Evolutionary conservation across 92 coral and sea anemone genomes (phyloP).

Genomic region (Heteractis magnifica): DNA sequence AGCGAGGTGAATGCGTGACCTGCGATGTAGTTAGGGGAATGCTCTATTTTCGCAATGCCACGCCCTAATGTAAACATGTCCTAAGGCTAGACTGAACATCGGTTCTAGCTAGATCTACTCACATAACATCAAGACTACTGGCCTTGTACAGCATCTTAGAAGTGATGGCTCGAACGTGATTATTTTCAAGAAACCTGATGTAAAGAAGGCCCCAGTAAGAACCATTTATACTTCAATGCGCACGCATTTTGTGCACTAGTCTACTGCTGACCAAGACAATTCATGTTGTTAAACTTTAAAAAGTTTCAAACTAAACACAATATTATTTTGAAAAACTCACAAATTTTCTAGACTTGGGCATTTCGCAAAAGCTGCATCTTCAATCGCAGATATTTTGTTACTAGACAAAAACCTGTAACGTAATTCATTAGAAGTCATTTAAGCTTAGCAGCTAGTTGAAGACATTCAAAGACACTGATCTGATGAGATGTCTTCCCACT

Average conservation of each 20-base stretch:
- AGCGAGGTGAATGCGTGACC: too few relatives aligned
- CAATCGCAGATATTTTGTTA: background rate
- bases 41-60: too few relatives aligned
- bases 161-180: background rate
- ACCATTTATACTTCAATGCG: too few relatives aligned
- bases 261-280: too few relatives aligned
- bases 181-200: background rate
- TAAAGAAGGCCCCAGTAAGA: too few relatives aligned
- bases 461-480: too few relatives aligned
- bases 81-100: background rate
- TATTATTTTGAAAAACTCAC: background rate
- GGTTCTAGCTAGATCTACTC: background rate
- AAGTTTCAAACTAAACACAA: background rate
- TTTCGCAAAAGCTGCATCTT: background rate
- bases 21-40: too few relatives aligned
- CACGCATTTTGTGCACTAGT: too few relatives aligned
- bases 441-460: too few relatives aligned
- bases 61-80: background rate
- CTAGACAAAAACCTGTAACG: background rate
- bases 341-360: background rate
- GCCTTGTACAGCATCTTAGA: background rate
- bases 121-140: background rate
- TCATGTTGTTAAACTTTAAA: too few relatives aligned
- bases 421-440: too few relatives aligned
- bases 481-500: background rate